Evolutionary conservation across 2,888 invertebrate genomes (phyloP), one percentile per base, ranked within the genome.

Genomic region (Hirudinaria manillensis): DNA sequence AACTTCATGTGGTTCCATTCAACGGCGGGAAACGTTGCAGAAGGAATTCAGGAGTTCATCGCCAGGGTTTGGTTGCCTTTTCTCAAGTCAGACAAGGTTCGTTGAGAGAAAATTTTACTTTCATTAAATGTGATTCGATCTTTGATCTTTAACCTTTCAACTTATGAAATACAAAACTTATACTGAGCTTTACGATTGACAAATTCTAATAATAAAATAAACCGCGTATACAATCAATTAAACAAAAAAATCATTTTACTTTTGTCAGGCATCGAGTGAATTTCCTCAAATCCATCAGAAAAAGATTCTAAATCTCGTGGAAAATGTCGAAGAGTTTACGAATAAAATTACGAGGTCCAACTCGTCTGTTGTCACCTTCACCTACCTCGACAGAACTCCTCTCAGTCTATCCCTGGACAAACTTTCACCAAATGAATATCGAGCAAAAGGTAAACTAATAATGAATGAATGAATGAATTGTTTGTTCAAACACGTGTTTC

Each of bases 51-150:
- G 84, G 89, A 93, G 53, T 90, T 93, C 16, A 90, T 95, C 83
- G 92, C 94, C 80, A 89, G 90, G 81, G 92, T 95, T 24, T 93
- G 93, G 82, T 92, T 95, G 91, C 93, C 93, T 81, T 93, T 93
- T 0, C 82, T 86, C 53, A 82, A 83, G 75, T 81, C 82, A 71
- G 79, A 84, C 21, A 83, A 85, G 82, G 85, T 84, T 78, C 29
- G 80, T 19, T 61, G 61, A 4, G 24, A 29, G 29, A 56, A 19
- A 4, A 61, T 61, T 61, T 7, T 21, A n/a, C 0, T 27, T 24
- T 61, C 3, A 16, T 56, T 21, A 13, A 29, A 29, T 19, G 13
- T 3, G 24, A 61, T 24, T 13, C n/a, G 13, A 24, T n/a, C 7
- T 27, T n/a, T 7, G 13, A 61, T 6, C 29, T 61, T 61, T 16